Conservation (phyloP, 2,113 vertebrate genomes). For the Rallus limicola region DNA sequence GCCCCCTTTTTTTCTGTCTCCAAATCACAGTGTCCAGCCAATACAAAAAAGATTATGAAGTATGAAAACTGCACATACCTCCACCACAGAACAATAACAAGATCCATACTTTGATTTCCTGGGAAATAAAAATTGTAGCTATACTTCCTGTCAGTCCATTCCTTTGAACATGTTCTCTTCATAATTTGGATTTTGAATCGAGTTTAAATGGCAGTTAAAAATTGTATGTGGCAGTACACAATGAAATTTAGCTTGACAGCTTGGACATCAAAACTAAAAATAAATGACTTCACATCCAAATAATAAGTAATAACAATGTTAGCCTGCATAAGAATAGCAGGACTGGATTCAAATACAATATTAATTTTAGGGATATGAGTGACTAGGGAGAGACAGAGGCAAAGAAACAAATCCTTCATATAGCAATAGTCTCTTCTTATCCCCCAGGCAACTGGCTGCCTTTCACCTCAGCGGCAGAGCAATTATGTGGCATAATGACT, state of each 20-base stretch:
- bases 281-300: conserved; percentile 93
- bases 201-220: conserved; percentile 95
- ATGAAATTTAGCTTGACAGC: conserved; percentile 91
- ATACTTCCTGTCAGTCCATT: conserved; percentile 75
- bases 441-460: conserved; percentile 93
- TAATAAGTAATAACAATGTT: conserved; percentile 99
- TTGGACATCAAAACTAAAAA: conserved; percentile 90
- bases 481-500: conserved; percentile 99
- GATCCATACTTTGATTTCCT: conserved; percentile 80
- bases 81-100: conserved; percentile 44
- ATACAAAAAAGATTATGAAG: conserved; percentile 35
- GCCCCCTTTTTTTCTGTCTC: not conserved
- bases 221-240: conserved; percentile 88
- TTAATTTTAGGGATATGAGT: conserved; percentile 98
- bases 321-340: conserved; percentile 93
- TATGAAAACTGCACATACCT: not conserved
- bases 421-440: conserved; percentile 93
- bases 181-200: conserved; percentile 87
- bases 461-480: conserved; percentile 89
- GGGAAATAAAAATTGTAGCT: conserved; percentile 80
- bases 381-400: conserved; percentile 89
- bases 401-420: conserved; percentile 90
- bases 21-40: conserved; percentile 21
- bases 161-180: conserved; percentile 82
- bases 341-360: conserved; percentile 96